phyloP scores from a whole-genome alignment of 2,888 invertebrate species.

The Calliopum simillimum region DNA sequence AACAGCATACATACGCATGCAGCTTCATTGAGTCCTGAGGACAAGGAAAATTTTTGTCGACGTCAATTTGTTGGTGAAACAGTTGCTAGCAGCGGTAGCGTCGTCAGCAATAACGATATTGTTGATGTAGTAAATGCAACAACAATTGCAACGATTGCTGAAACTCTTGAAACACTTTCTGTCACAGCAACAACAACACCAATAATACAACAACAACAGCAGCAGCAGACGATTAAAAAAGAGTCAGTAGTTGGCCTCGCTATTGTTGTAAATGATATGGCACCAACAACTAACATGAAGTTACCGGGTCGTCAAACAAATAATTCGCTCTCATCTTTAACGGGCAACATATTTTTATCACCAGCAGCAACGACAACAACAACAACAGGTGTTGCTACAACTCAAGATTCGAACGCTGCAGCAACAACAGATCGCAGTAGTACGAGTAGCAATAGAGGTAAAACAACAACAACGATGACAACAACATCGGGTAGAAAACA shows the following conservation, averaged over 20 bases:
- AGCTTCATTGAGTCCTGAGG: slow-evolving; percentile 59
- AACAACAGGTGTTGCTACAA: slow-evolving; percentile 28
- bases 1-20: slow-evolving; percentile 45
- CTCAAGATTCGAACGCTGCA: background rate
- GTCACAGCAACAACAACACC: slow-evolving; percentile 21
- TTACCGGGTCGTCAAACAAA: slow-evolving; percentile 83
- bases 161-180: slow-evolving; percentile 10
- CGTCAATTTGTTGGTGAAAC: slow-evolving; percentile 48
- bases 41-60: slow-evolving; percentile 62
- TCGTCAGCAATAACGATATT: slow-evolving; percentile 48
- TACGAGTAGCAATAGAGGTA: slow-evolving; percentile 3
- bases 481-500: slow-evolving; percentile 27
- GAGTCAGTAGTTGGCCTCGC: slow-evolving; percentile 11
- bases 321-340: slow-evolving; percentile 85
- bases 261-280: slow-evolving; percentile 59
- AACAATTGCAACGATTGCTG: slow-evolving; percentile 47
- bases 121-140: slow-evolving; percentile 53
- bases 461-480: slow-evolving; percentile 3
- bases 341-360: slow-evolving; percentile 84
- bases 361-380: slow-evolving; percentile 49
- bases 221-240: slow-evolving; percentile 10
- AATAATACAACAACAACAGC: slow-evolving; percentile 20
- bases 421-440: background rate
- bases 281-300: slow-evolving; percentile 66
- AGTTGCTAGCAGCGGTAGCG: slow-evolving; percentile 49